These are phyloP conservation scores for Polypterus senegalus DNA, from an alignment of 2,113 vertebrate genomes.

Conservation along the genomic window DNA sequence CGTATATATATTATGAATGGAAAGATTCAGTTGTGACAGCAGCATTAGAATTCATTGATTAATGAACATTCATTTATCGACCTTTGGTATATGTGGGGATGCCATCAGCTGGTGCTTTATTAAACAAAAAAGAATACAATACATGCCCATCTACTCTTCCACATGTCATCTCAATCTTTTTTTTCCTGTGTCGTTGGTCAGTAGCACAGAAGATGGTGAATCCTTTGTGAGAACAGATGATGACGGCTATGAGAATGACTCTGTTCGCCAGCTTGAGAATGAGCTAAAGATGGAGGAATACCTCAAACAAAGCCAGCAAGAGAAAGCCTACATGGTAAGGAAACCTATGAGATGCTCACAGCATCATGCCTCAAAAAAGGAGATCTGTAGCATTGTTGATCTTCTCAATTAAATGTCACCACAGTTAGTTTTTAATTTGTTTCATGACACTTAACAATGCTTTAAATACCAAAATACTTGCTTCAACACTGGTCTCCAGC, in stretches of 20 bases:
- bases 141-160: neutral
- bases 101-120: too few species aligned
- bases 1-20: too few species aligned
- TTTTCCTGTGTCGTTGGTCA: slow-evolving; percentile 17
- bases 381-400: neutral
- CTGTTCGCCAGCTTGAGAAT: slow-evolving; percentile 75
- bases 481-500: too few species aligned
- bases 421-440: neutral
- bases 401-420: too few species aligned
- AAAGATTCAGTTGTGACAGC: too few species aligned
- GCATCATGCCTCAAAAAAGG: too few species aligned
- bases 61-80: too few species aligned
- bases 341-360: neutral
- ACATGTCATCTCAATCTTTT: neutral
- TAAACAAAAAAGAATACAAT: neutral
- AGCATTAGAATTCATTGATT: too few species aligned
- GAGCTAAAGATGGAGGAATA: slow-evolving; percentile 81
- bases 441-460: neutral
- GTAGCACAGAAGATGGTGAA: slow-evolving; percentile 55
- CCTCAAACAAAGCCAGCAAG: slow-evolving; percentile 74
- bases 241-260: slow-evolving; percentile 73
- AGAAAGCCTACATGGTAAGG: slow-evolving; percentile 77
- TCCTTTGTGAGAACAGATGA: slow-evolving; percentile 52
- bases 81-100: too few species aligned
- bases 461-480: too few species aligned